Evolutionary conservation across 1,140 invertebrate species (phyloP).

Genomic region (Cydia pomonella): DNA sequence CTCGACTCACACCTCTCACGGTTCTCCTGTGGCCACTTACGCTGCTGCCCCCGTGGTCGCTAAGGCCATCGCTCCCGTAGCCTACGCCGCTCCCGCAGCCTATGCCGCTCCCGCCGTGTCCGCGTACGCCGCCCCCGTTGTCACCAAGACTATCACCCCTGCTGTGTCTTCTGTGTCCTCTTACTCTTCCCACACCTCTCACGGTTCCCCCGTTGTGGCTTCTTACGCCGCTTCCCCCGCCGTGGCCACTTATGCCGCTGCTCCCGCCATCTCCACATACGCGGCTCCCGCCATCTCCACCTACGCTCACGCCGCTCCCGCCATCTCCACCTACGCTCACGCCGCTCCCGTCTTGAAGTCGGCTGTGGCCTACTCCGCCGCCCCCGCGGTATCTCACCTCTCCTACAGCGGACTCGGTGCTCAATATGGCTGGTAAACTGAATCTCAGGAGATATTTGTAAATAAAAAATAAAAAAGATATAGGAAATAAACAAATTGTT

Average conservation of each 20-base stretch:
- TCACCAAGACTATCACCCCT: conserved; percentile 26
- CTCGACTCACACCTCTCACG: conserved; percentile 53
- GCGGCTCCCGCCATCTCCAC: conserved; percentile 17
- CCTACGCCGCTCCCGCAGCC: conserved; percentile 43
- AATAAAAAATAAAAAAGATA: conserved; percentile 33
- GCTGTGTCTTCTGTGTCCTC: conserved; percentile 30
- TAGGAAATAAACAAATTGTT: conserved; percentile 33
- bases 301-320: conserved; percentile 33
- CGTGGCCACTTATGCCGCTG: conserved; percentile 36
- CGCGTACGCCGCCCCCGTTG: conserved; percentile 9
- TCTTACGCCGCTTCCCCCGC: conserved; percentile 45
- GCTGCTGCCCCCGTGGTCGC: conserved; percentile 25
- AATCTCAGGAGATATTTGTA: conserved; percentile 32
- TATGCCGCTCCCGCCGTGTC: conserved; percentile 33
- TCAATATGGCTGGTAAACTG: conserved; percentile 40
- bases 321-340: conserved; percentile 33
- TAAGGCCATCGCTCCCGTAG: conserved; percentile 5
- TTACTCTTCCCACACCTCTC: conserved; percentile 33
- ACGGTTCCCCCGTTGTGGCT: conserved; percentile 40
- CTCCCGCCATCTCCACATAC: conserved; percentile 34
- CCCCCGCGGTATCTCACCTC: conserved; percentile 40
- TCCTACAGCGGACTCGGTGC: conserved; percentile 37
- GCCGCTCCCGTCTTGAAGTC: conserved; percentile 37
- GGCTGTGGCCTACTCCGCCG: conserved; percentile 38
- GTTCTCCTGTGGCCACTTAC: conserved; percentile 36